Base-by-base conservation (phyloP, 2,888 invertebrate species). In the Pristionchus exspectatus region DNA sequence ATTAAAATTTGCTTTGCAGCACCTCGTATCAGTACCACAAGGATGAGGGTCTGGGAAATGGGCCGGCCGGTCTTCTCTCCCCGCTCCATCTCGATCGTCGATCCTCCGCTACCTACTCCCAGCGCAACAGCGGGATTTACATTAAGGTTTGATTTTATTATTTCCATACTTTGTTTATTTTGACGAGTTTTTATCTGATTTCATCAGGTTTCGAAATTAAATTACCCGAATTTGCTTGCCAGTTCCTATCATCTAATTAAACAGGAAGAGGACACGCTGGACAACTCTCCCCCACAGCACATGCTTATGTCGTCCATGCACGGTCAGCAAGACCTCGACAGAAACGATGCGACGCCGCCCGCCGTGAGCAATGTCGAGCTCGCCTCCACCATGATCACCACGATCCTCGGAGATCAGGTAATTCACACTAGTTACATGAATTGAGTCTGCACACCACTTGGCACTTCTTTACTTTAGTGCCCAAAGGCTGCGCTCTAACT, bases 351-450 rank as follows among this genome's bases (percentile, higher is more conserved):
- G 77, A 94, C 93, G 16, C 94, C 94, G 16, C 94, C 94, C 14
- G 94, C 94, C 10, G 91, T 94, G n/a, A 93, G 93, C 88, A 93
- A 93, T 72, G 93, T 93, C 30, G 93, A 94, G 85, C 90, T 94
- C 38, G 92, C 93, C 18, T 91, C 91, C 27, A 93, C 92, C 24
- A 92, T 93, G 91, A 93, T 94, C 77, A 93, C 93, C 12, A 93
- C 93, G 16, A 87, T 94, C 24, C 91, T 93, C 18, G 92, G 92
- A 24, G 93, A 92, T 83, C 92, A 90, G 85, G 54, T 90, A 50
- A 87, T 77, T 77, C 16, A 14, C 72, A 18, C 7, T 72, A 2
- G 1, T 66, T 24, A 66, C 44, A 44, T 59, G 59, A 24, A 63
- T 63, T 63, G 63, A 5, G 18, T 63, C 63, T 21, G 63, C 63